Base-by-base conservation (phyloP, 2,797 vertebrate genomes). In the Chromis chromis region DNA sequence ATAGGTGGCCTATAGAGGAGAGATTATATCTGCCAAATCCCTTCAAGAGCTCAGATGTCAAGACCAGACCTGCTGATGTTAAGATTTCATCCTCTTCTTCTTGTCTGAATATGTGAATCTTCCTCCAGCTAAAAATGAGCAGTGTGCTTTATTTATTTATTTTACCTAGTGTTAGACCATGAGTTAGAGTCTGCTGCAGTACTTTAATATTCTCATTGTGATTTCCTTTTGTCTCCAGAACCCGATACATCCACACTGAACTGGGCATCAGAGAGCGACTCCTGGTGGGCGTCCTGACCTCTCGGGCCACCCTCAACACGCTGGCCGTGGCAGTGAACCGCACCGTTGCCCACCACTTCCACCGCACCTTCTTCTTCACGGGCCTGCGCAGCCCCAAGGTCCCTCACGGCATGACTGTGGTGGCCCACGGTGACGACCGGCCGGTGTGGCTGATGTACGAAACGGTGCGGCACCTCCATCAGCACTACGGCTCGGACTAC, bases 371-470 rank as follows among this genome's bases (percentile, higher is more conserved):
- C 22, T 99, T 98, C 88, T 99, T 98, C 84, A 98, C 96, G 0
- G 98, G 98, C 53, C 88, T 98, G 77, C 96, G 97, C 21, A 94
- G 95, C 21, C 77, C 96, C 59, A 97, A 98, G 85, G 87, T 95
- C 49, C 98, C 97, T 0, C 95, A 96, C 0, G 98, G 98, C 64
- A 99, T 99, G 97, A 93, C 94, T 0, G 95, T 99, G 73, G 94
- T 99, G 0, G 94, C 96, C 5, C 97, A 97, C 0, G 98, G 98
- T 0, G 98, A 99, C 0, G 98, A 99, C 86, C 95, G 98, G 0
- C 97, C 98, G 0, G 97, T 96, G 21, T 99, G 98, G 98, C 94
- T 99, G 53, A 99, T 99, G 98, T 99, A 98, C 0, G 96, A 99
- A 94, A 98, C 97, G 0, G 85, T 99, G 76, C 96, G 95, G 21